Percentiles rank a stretch among this genome's conserved stretches.
These are phyloP conservation scores for Hybognathus amarus DNA, from an alignment of 2,797 vertebrate genomes.

Conservation along the genomic window DNA sequence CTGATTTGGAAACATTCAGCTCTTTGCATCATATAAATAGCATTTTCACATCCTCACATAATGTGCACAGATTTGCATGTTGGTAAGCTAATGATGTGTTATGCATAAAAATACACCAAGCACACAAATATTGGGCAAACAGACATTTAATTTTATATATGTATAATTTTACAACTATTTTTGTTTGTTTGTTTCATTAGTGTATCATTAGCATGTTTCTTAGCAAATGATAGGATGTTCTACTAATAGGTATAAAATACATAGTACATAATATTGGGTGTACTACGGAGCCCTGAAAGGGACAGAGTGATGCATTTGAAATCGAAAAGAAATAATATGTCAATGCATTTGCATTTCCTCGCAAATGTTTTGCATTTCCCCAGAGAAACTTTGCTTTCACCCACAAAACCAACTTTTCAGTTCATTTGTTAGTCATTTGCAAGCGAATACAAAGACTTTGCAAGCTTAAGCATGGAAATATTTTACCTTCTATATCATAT, in stretches of 20 bases:
- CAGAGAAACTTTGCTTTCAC: neutral
- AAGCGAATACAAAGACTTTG: neutral
- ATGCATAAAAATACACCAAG: neutral
- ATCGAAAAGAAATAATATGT: neutral
- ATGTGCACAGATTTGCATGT: neutral
- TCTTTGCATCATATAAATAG: constrained; percentile 10
- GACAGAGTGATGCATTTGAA: neutral
- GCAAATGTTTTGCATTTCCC: neutral
- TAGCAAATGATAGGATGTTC: neutral
- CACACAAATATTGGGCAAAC: neutral
- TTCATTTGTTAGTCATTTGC: neutral
- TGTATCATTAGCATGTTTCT: neutral
- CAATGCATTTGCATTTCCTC: neutral
- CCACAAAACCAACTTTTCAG: neutral
- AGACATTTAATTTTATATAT: no score
- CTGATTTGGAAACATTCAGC: neutral
- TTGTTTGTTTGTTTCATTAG: neutral
- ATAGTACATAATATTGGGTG: neutral
- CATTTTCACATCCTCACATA: neutral
- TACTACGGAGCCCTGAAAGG: neutral
- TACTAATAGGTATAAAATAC: neutral
- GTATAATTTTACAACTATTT: neutral
- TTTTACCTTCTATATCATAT: neutral
- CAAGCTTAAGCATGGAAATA: neutral
- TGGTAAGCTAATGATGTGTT: neutral